A percentile compares a stretch with the other conserved stretches of the same genome.
Evolutionary conservation across 2,888 invertebrate species (phyloP).

Genomic region (Nymphalis polychloros): DNA sequence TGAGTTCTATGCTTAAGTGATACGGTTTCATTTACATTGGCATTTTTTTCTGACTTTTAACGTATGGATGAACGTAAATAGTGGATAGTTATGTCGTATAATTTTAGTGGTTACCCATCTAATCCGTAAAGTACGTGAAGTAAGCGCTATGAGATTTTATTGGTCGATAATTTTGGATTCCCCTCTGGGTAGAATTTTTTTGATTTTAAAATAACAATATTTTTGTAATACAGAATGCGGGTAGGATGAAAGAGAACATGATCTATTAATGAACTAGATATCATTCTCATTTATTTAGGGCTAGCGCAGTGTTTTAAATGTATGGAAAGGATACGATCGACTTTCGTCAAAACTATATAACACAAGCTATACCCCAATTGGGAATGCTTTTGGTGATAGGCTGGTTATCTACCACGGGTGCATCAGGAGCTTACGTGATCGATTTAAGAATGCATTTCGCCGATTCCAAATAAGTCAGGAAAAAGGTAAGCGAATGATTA

Average conservation of each 20-base stretch:
- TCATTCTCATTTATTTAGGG: too few relatives aligned
- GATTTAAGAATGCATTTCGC: too few relatives aligned
- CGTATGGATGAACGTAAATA: conserved; percentile 38
- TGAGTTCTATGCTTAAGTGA: conserved; percentile 12
- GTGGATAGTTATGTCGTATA: conserved; percentile 62
- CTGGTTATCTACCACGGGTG: too few relatives aligned
- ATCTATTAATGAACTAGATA: too few relatives aligned
- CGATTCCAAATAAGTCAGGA: too few relatives aligned
- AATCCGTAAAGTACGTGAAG: conserved; percentile 58
- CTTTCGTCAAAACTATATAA: too few relatives aligned
- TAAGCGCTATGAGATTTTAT: conserved; percentile 47
- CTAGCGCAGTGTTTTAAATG: too few relatives aligned
- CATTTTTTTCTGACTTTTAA: conserved; percentile 13
- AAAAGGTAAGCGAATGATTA: too few relatives aligned
- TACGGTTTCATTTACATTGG: neutral
- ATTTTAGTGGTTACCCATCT: conserved; percentile 63
- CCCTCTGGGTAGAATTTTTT: conserved; percentile 39
- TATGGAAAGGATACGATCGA: too few relatives aligned
- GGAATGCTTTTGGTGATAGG: too few relatives aligned
- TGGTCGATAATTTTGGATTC: conserved; percentile 47
- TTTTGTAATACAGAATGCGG: neutral
- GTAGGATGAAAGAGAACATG: neutral
- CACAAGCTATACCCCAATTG: too few relatives aligned
- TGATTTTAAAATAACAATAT: conserved; percentile 14
- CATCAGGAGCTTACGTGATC: too few relatives aligned